Percentiles rank a stretch among this genome's conserved stretches.
phyloP scores from a whole-genome alignment of 1,140 invertebrate species.

The Papilio helenus region DNA sequence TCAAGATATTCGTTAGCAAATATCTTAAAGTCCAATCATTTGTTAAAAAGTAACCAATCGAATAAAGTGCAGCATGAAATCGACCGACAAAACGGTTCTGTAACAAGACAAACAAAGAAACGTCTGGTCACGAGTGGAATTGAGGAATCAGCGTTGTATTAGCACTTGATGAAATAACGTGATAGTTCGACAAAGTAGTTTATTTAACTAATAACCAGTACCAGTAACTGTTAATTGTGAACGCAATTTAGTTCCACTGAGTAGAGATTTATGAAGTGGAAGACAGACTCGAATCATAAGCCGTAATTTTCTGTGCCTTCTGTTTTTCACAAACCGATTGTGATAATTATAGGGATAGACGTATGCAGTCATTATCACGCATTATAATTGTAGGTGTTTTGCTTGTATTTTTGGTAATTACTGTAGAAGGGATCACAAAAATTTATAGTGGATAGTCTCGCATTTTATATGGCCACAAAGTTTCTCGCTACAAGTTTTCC shows the following conservation, averaged over 20 bases:
- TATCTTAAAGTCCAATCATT: background rate
- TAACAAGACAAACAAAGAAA: constrained; percentile 49
- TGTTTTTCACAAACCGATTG: background rate
- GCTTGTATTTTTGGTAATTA: too few species aligned
- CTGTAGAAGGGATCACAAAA: background rate
- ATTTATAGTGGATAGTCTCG: background rate
- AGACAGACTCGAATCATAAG: background rate
- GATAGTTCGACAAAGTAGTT: constrained; percentile 19
- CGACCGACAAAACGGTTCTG: constrained; percentile 15
- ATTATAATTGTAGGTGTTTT: too few species aligned
- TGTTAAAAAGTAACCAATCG: background rate
- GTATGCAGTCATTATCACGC: too few species aligned
- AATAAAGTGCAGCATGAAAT: constrained; percentile 30
- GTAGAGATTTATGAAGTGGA: background rate
- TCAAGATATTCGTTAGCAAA: constrained; percentile 12
- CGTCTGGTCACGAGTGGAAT: constrained; percentile 44
- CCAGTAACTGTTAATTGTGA: constrained; percentile 5
- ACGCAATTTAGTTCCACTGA: background rate
- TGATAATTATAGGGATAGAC: too few species aligned
- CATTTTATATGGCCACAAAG: background rate
- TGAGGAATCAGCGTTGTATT: constrained; percentile 32
- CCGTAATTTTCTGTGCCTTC: background rate
- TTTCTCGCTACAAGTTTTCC: constrained; percentile 27
- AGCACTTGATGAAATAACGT: constrained; percentile 23
- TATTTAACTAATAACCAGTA: constrained; percentile 21